Conservation (phyloP, 2,113 vertebrate genomes). For the Silurus meridionalis region DNA sequence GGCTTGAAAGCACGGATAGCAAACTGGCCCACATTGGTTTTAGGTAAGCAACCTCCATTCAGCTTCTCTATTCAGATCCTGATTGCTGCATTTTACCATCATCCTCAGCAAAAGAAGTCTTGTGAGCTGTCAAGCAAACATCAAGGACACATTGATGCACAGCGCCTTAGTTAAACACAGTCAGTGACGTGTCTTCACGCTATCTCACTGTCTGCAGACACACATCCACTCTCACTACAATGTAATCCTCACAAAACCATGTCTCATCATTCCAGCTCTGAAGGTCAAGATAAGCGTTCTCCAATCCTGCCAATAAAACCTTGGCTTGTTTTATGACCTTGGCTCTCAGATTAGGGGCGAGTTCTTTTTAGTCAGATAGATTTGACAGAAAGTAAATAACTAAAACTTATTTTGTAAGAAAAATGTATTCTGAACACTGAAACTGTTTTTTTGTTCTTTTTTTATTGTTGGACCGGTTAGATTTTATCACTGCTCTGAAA, state of each 20-base stretch:
- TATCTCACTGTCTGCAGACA: slow-evolving; percentile 43
- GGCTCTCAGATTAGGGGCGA: slow-evolving; percentile 5
- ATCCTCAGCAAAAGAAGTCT: slow-evolving; percentile 20
- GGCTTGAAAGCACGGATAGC: slow-evolving; percentile 96
- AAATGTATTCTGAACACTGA: not conserved
- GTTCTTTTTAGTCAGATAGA: not conserved
- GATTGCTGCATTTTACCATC: slow-evolving; percentile 36
- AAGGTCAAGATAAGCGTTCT: slow-evolving; percentile 64
- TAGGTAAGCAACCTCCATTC: slow-evolving; percentile 80
- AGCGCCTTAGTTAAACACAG: slow-evolving; percentile 56
- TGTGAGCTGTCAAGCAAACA: slow-evolving; percentile 41
- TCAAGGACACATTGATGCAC: slow-evolving; percentile 59
- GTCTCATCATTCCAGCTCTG: slow-evolving; percentile 52
- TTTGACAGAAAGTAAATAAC: not conserved
- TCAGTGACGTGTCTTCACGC: slow-evolving; percentile 50
- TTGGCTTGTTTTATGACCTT: slow-evolving; percentile 7
- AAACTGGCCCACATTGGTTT: slow-evolving; percentile 97
- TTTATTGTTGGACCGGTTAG: not conserved
- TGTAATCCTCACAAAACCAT: slow-evolving; percentile 53
- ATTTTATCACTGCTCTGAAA: not conserved
- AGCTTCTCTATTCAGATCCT: slow-evolving; percentile 33
- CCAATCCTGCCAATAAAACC: slow-evolving; percentile 54
- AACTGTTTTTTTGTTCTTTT: not conserved
- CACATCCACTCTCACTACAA: slow-evolving; percentile 57
- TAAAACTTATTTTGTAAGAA: not conserved